These are phyloP conservation scores for Schizopygopsis pylzovi DNA, from an alignment of 2,797 vertebrate species.

Conservation along the genomic window DNA sequence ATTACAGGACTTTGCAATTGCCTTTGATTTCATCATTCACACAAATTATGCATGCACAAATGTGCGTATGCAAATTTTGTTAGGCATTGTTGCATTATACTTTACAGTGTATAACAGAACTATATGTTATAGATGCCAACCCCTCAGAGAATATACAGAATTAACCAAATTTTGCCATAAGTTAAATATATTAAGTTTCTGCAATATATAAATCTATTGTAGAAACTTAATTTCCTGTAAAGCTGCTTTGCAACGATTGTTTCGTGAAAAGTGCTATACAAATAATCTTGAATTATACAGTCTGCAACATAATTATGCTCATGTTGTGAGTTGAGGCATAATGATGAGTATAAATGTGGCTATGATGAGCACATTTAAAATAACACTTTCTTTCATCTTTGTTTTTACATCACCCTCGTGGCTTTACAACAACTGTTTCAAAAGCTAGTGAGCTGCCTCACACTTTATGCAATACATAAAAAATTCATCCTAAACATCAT, in stretches of 20 bases:
- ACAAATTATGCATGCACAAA: slow-evolving; percentile 30
- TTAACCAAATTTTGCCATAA: no score
- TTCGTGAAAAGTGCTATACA: no score
- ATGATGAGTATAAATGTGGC: not conserved
- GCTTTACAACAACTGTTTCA: slow-evolving; percentile 9
- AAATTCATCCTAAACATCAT: not conserved
- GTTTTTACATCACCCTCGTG: not conserved
- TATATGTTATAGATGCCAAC: not conserved
- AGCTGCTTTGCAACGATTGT: no score
- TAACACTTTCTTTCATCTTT: slow-evolving; percentile 7
- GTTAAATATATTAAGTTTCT: no score
- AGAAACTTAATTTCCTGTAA: no score
- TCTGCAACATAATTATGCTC: slow-evolving; percentile 11
- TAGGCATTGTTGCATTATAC: slow-evolving; percentile 4
- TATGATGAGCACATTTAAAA: not conserved
- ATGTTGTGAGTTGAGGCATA: not conserved
- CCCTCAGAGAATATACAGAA: no score
- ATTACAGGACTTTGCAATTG: slow-evolving; percentile 19
- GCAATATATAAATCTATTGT: no score
- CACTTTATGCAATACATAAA: not conserved
- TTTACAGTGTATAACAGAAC: slow-evolving; percentile 3
- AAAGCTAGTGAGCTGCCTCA: not conserved
- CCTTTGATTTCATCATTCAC: slow-evolving; percentile 35
- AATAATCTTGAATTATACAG: not conserved
- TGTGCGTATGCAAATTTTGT: slow-evolving; percentile 5